These are phyloP conservation scores for Macrophya annulata DNA, from an alignment of 2,888 invertebrate species.

Conservation along the genomic window DNA sequence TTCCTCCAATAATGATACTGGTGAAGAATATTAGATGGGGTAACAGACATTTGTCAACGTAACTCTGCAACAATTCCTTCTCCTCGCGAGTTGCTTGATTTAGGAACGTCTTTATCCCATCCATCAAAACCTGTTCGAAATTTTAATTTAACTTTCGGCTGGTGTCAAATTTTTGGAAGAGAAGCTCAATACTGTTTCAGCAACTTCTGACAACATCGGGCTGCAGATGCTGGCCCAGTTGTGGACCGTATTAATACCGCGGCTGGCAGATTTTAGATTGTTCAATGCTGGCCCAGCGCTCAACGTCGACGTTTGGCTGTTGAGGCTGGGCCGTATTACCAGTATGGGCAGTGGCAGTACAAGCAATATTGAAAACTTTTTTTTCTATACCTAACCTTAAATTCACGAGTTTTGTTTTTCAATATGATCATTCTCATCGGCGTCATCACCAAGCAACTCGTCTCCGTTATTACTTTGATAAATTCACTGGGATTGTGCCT, in stretches of 20 bases:
- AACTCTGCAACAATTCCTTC: neutral
- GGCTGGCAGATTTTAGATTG: no score
- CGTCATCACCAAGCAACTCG: neutral
- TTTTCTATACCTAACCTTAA: neutral
- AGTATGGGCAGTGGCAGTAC: no score
- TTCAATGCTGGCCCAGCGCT: no score
- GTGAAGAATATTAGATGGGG: neutral
- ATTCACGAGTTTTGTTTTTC: neutral
- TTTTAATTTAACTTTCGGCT: neutral
- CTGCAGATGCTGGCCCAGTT: no score
- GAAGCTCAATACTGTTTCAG: no score
- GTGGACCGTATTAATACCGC: no score
- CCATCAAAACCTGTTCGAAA: neutral
- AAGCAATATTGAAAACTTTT: no score
- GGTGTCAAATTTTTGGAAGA: neutral
- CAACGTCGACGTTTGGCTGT: no score
- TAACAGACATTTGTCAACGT: neutral
- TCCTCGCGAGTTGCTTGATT: neutral
- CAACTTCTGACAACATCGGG: no score
- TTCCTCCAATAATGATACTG: neutral
- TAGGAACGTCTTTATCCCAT: neutral
- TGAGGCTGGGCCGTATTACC: no score
- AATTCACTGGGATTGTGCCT: neutral
- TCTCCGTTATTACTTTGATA: neutral
- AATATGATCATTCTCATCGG: neutral